These are phyloP conservation scores for Clarias magur DNA, from an alignment of 2,113 vertebrate species.

Conservation along the genomic window DNA sequence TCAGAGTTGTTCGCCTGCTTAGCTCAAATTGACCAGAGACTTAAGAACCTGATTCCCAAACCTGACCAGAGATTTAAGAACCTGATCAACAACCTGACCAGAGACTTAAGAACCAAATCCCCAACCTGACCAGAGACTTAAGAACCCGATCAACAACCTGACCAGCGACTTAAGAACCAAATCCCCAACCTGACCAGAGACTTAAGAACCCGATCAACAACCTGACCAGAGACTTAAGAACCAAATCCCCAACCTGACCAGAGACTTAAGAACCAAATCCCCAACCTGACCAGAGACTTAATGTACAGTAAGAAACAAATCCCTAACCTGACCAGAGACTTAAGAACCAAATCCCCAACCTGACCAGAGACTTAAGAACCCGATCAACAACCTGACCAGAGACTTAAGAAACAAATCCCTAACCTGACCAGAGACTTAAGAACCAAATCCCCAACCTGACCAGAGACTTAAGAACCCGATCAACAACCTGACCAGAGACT, in stretches of 20 bases:
- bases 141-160: neutral
- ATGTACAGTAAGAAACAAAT: neutral
- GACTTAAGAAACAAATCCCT: neutral
- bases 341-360: neutral
- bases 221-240: too few species aligned
- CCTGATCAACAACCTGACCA: too few species aligned
- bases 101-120: too few species aligned
- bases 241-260: neutral
- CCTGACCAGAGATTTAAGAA: neutral
- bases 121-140: neutral
- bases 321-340: neutral
- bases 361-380: neutral
- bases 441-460: neutral
- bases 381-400: neutral
- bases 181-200: too few species aligned
- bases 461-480: too few species aligned
- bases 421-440: neutral
- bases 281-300: neutral
- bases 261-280: neutral
- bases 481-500: too few species aligned
- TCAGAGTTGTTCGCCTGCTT: too few species aligned
- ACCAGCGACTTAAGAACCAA: neutral
- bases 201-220: too few species aligned
- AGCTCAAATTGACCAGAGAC: too few species aligned
- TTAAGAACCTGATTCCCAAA: too few species aligned